A percentile compares a stretch with the other conserved stretches of the same genome.
These are phyloP conservation scores for Aricia agestis DNA, from an alignment of 1,140 invertebrate genomes.

Conservation along the genomic window DNA sequence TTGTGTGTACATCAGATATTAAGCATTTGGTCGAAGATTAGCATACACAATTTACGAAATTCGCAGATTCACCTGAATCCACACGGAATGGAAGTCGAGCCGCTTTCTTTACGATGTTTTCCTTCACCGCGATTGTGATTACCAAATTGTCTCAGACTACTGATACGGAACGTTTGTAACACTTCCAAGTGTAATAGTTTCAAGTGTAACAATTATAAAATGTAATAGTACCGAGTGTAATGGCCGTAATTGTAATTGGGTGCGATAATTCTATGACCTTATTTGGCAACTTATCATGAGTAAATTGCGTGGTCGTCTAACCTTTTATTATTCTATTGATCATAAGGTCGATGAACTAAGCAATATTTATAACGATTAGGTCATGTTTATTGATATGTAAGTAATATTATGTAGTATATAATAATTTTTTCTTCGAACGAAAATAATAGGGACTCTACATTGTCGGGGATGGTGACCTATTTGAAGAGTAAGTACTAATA, in stretches of 20 bases:
- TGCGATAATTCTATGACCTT: slow-evolving; percentile 17
- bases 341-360: background rate
- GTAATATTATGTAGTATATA: too few relatives aligned
- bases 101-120: background rate
- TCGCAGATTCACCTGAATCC: background rate
- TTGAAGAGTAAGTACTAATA: too few relatives aligned
- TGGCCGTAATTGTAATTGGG: slow-evolving; percentile 25
- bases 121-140: slow-evolving; percentile 19
- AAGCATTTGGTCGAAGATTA: too few relatives aligned
- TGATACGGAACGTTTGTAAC: slow-evolving; percentile 65
- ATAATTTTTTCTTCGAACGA: too few relatives aligned
- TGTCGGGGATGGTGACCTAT: too few relatives aligned
- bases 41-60: background rate
- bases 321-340: background rate
- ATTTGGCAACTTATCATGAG: background rate
- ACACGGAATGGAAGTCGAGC: background rate
- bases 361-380: too few relatives aligned
- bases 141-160: slow-evolving; percentile 34
- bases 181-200: slow-evolving; percentile 50
- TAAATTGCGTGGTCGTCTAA: background rate
- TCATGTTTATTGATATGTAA: too few relatives aligned
- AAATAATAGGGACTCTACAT: too few relatives aligned
- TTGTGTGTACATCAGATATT: background rate
- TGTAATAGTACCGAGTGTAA: background rate
- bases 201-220: slow-evolving; percentile 29